A percentile compares a stretch with the other conserved stretches of the same genome.
Evolutionary conservation across 1,140 invertebrate species (phyloP).

Genomic region (Trialeurodes vaporariorum): DNA sequence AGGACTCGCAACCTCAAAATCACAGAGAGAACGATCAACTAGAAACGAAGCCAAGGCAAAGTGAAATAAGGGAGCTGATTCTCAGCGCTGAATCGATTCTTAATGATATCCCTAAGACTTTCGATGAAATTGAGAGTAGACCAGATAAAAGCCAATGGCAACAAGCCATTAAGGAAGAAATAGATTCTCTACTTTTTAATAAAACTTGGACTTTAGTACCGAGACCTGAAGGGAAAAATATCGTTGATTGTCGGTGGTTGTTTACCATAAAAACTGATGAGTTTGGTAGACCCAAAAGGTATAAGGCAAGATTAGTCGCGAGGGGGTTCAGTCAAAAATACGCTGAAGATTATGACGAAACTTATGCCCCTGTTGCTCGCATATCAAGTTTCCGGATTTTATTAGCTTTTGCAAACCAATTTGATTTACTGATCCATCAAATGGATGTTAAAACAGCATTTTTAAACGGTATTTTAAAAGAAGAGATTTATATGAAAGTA

Average conservation of each 20-base stretch:
- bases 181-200: conserved; percentile 29
- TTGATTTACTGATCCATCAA: conserved; percentile 29
- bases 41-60: no score
- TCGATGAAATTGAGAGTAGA: conserved; percentile 4
- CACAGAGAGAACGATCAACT: no score
- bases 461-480: conserved; percentile 33
- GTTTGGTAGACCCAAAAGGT: conserved; percentile 23
- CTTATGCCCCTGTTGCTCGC: conserved; percentile 31
- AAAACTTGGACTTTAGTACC: conserved; percentile 32
- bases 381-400: conserved; percentile 31
- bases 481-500: conserved; percentile 34
- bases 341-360: conserved; percentile 32
- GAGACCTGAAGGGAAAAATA: conserved; percentile 25
- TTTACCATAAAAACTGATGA: conserved; percentile 30
- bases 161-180: conserved; percentile 32
- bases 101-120: conserved; percentile 8
- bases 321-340: conserved; percentile 12
- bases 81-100: no score
- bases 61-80: no score
- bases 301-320: conserved; percentile 20
- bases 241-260: conserved; percentile 32
- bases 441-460: no score
- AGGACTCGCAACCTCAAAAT: no score
- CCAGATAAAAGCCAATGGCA: conserved; percentile 25
- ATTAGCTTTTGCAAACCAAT: conserved; percentile 30